Conservation (phyloP, 2,797 vertebrate species). For the Crenichthys baileyi region DNA sequence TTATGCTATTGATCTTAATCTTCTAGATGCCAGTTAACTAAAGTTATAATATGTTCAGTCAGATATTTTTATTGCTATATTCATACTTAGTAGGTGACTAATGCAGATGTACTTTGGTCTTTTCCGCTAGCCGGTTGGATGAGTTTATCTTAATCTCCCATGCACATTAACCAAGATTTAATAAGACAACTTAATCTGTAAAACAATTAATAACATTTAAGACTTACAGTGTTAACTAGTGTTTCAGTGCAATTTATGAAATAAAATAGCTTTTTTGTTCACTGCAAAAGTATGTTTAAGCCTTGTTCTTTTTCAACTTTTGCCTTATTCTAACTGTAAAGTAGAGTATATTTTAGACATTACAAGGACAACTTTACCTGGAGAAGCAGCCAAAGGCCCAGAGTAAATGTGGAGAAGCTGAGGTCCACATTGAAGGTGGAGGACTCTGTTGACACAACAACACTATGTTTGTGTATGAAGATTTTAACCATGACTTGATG, state of each 20-base stretch:
- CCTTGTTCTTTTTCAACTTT: not conserved
- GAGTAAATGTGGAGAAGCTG: not conserved
- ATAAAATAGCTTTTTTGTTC: constrained; percentile 13
- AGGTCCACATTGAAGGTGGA: not conserved
- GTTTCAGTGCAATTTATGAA: constrained; percentile 11
- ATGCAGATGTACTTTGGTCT: not conserved
- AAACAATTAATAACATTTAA: not conserved
- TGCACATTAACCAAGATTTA: too few species aligned
- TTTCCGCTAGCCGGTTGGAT: not conserved
- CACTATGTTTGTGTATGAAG: too few species aligned
- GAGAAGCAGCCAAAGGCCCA: not conserved
- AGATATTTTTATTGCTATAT: not conserved
- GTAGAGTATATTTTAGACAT: not conserved
- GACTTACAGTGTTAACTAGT: constrained; percentile 3
- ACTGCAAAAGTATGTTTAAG: too few species aligned
- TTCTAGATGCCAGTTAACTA: not conserved
- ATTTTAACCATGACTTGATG: too few species aligned
- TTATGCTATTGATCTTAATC: not conserved
- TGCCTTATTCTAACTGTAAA: not conserved
- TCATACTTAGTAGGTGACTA: not conserved
- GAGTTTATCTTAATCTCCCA: not conserved
- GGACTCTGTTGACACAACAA: not conserved
- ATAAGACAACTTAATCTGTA: not conserved
- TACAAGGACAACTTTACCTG: not conserved
- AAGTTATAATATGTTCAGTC: not conserved